Evolutionary conservation across 2,113 vertebrate genomes (phyloP), one percentile per base, ranked within the genome.

Genomic region (Machaerirhynchus nigripectus): DNA sequence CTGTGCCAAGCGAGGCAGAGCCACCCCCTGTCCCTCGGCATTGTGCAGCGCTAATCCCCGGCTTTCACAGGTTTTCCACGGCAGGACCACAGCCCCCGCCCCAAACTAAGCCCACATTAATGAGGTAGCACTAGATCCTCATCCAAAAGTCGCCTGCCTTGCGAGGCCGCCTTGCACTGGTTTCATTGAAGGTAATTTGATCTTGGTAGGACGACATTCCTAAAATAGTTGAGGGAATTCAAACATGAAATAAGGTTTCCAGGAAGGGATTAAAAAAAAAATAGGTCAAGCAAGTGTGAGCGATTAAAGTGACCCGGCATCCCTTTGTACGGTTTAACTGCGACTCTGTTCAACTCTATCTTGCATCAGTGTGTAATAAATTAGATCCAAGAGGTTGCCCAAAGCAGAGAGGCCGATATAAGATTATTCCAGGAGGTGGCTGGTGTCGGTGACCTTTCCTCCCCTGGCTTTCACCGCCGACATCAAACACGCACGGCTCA

Each of bases 221-320:
- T 97, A 90, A 97, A 97, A 97, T 97, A 97, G 95, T 82, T 93
- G 95, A 91, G 95, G 91, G 95, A 97, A 96, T 97, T 94, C 94
- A 95, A 94, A 97, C 95, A 94, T 73, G 94, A 97, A 97, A 97
- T 93, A 89, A 96, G 94, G 94, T 94, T 97, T 96, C 95, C 93
- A 95, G 93, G 95, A 96, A 97, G 91, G 84, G 93, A 96, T 93
- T 94, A 46, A 82, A 87, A 76, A 46, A 93, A 76, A 96, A 97
- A 95, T 95, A 90, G 96, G 95, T 96, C 96, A 96, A 78, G 92
- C 90, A 93, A 96, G 95, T 88, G 96, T 53, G 82, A 96, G 93
- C 27, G 64, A 94, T 96, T 90, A 95, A 90, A 93, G 96, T 83
- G 84, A 90, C 82, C 82, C 79, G 35, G 90, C 75, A 87, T 85